Evolutionary conservation across 1,140 invertebrate genomes (phyloP).

Genomic region (Leptinotarsa lineolata): DNA sequence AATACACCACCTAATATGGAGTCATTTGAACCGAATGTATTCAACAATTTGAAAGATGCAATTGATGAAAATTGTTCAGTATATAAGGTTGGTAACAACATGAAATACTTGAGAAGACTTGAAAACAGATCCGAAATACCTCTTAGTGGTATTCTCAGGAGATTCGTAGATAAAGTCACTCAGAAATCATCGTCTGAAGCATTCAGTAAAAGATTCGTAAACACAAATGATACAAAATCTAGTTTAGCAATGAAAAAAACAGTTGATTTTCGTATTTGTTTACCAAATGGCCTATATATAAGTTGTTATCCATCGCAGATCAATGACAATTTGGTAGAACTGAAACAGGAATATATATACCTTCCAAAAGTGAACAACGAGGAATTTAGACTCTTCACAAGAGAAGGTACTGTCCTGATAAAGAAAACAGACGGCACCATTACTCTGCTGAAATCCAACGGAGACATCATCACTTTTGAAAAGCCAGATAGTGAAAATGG

Average conservation of each 20-base stretch:
- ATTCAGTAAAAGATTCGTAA: slow-evolving; percentile 4
- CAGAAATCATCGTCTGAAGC: background rate
- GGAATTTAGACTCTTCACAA: slow-evolving; percentile 40
- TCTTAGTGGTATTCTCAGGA: slow-evolving; percentile 23
- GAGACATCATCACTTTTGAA: slow-evolving; percentile 38
- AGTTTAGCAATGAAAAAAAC: background rate
- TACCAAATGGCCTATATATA: slow-evolving; percentile 42
- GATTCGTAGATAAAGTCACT: slow-evolving; percentile 14
- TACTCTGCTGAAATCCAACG: slow-evolving; percentile 36
- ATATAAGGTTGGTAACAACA: slow-evolving; percentile 33
- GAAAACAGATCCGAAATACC: slow-evolving; percentile 32
- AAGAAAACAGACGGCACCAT: slow-evolving; percentile 43
- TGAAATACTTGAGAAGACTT: slow-evolving; percentile 25
- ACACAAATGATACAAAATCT: background rate
- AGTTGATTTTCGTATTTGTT: slow-evolving; percentile 35
- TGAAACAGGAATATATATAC: slow-evolving; percentile 37
- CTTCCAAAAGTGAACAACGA: slow-evolving; percentile 24
- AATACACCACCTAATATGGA: background rate
- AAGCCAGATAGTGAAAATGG: slow-evolving; percentile 26
- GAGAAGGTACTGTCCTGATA: slow-evolving; percentile 35
- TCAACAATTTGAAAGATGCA: slow-evolving; percentile 9
- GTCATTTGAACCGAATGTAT: background rate
- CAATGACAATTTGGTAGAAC: slow-evolving; percentile 18
- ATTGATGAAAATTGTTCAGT: slow-evolving; percentile 3
- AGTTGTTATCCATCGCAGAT: slow-evolving; percentile 19